Base-by-base conservation (phyloP, 2,888 invertebrate genomes). In the Sarcophaga variegata region DNA sequence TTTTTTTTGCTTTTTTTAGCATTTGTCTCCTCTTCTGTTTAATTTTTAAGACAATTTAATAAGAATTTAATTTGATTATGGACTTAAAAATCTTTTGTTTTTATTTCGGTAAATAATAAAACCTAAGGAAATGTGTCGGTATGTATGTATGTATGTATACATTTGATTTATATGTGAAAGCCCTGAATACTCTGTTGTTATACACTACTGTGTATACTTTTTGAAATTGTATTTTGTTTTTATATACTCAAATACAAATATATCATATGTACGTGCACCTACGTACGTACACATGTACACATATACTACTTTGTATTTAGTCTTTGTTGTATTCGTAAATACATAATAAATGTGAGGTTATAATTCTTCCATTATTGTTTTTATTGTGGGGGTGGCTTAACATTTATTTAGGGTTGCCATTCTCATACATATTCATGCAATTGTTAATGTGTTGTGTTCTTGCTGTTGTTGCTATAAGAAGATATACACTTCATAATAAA, bases 341-440 rank as follows among this genome's bases (percentile, higher is more conserved):
- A 37, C 37, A 71, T 76, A 82, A 54, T 71, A 82, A 81, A 81
- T 81, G 84, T 84, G 75, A 84, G 81, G 79, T 87, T 87, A 84
- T 87, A 87, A 82, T 84, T 79, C 87, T 84, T 79, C 84, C 81
- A 87, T 87, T 87, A 84, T 87, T 87, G 22, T 87, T 87, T 84
- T 87, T 84, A 82, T 84, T 87, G 84, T 87, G 87, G 87, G 87
- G 87, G 87, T 87, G 87, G 87, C 87, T 87, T 87, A 87, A 72
- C 84, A 77, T 49, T 76, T 62, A 81, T 79, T 84, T 81, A 82
- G 87, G 67, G 87, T 81, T 84, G 81, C 84, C 84, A 72, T 84
- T 10, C 66, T 71, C 22, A 54, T 25, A 20, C 12, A 72, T 45
- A 72, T 54, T 54, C 45, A 74, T 6, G n/a, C 81, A 22, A n/a